Evolutionary conservation across 2,888 invertebrate genomes (phyloP).

Genomic region (Tromatobia lineatoria): DNA sequence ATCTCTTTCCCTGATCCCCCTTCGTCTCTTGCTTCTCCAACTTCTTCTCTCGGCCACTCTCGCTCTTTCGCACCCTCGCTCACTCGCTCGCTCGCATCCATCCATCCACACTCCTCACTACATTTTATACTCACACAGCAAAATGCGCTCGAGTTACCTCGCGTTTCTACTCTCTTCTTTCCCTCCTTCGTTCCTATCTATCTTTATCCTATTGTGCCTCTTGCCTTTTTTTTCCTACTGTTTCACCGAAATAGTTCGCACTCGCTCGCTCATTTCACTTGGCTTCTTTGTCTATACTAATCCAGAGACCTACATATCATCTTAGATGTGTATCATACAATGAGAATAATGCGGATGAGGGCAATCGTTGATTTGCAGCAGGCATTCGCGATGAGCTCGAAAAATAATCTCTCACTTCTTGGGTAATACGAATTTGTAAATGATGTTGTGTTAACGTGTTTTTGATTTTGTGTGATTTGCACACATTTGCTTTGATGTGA

Average conservation of each 20-base stretch:
- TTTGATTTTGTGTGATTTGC: background rate
- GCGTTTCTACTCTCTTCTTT: constrained; percentile 47
- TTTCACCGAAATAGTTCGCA: constrained; percentile 61
- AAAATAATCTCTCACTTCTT: background rate
- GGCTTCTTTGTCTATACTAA: background rate
- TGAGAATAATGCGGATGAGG: background rate
- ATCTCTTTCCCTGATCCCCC: constrained; percentile 49
- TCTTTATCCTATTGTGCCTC: constrained; percentile 44
- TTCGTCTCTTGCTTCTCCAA: constrained; percentile 9
- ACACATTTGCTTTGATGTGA: background rate
- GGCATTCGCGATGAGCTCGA: background rate
- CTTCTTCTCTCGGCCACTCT: constrained; percentile 11
- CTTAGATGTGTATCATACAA: too few relatives aligned
- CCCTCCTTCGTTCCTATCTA: constrained; percentile 28
- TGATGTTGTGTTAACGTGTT: background rate
- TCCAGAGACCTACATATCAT: constrained; percentile 3
- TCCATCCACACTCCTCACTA: background rate
- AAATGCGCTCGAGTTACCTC: constrained; percentile 68
- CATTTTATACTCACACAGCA: constrained; percentile 29
- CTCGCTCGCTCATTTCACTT: constrained; percentile 22
- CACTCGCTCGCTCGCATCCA: constrained; percentile 34
- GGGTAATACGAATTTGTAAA: background rate
- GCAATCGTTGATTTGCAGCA: background rate
- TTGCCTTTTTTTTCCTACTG: background rate
- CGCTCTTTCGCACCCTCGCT: constrained; percentile 29